Percentiles rank a stretch among this genome's conserved stretches.
Evolutionary conservation across 2,113 vertebrate species (phyloP).

Genomic region (Astur gentilis): DNA sequence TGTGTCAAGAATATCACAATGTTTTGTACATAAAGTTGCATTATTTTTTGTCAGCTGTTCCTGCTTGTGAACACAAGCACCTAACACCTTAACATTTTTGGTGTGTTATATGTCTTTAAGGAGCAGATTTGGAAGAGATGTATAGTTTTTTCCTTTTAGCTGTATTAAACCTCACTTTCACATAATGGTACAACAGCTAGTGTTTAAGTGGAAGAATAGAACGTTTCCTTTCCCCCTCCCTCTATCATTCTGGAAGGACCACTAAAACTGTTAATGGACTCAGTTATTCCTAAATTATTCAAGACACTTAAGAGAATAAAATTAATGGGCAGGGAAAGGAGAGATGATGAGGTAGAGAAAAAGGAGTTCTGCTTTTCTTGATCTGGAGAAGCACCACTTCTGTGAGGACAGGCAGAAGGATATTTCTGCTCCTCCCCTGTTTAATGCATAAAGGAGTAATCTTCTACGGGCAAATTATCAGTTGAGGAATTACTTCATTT

Average conservation of each 20-base stretch:
- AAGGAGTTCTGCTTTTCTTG: not conserved
- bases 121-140: not conserved
- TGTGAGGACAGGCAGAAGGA: not conserved
- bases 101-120: not conserved
- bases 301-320: not conserved
- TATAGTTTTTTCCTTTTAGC: not conserved
- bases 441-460: not conserved
- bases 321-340: not conserved
- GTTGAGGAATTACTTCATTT: not conserved
- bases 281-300: not conserved
- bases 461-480: not conserved
- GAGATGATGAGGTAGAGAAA: not conserved
- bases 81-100: not conserved
- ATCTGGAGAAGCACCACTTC: not conserved
- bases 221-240: fast-evolving
- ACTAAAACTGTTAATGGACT: not conserved
- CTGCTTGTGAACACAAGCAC: not conserved
- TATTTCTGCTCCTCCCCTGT: not conserved
- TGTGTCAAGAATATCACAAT: not conserved
- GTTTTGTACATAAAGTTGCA: not conserved
- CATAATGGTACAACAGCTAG: not conserved
- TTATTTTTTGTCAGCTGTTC: not conserved
- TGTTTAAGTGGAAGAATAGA: not conserved
- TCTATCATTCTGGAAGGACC: not conserved
- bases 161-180: not conserved